Percentiles rank a stretch among this genome's conserved stretches.
phyloP scores from a whole-genome alignment of 2,797 vertebrate genomes.

The Rhinogobio ventralis region DNA sequence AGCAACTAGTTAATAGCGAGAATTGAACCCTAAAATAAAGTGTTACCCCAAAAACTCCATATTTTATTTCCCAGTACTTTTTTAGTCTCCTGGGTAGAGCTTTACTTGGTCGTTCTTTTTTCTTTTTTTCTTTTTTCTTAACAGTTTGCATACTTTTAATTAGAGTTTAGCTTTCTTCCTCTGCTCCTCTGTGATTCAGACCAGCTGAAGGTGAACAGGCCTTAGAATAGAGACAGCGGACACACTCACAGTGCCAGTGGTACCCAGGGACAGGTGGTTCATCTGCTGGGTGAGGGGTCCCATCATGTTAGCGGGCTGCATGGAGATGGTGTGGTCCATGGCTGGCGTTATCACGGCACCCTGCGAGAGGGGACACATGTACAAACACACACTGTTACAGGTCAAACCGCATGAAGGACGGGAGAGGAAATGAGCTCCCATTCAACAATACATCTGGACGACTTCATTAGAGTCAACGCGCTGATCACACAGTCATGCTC shows the following conservation, averaged over 20 bases:
- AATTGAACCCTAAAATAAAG: too few relatives aligned
- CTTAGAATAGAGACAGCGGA: neutral
- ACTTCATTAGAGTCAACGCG: slow-evolving; percentile 42
- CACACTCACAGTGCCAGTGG: slow-evolving; percentile 91
- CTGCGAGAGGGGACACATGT: slow-evolving; percentile 70
- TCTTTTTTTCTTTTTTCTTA: slow-evolving; percentile 3
- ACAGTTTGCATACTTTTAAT: slow-evolving; percentile 37
- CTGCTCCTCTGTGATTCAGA: slow-evolving; percentile 8
- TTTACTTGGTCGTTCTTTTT: neutral
- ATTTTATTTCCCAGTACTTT: neutral
- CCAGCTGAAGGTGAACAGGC: neutral
- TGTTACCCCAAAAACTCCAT: neutral
- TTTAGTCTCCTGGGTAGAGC: neutral
- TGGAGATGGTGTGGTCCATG: slow-evolving; percentile 97
- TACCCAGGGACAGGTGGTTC: slow-evolving; percentile 97
- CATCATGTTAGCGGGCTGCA: slow-evolving; percentile 97
- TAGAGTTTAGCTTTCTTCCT: neutral
- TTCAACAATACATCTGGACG: slow-evolving; percentile 46
- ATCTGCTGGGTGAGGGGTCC: slow-evolving; percentile 97
- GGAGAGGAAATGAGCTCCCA: slow-evolving; percentile 46
- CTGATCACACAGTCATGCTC: slow-evolving; percentile 37
- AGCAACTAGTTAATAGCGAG: too few relatives aligned
- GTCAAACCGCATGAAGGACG: slow-evolving; percentile 43
- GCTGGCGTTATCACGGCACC: slow-evolving; percentile 97
- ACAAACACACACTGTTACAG: slow-evolving; percentile 20